phyloP scores from a whole-genome alignment of 2,888 invertebrate genomes.

The Gortyna flavago region DNA sequence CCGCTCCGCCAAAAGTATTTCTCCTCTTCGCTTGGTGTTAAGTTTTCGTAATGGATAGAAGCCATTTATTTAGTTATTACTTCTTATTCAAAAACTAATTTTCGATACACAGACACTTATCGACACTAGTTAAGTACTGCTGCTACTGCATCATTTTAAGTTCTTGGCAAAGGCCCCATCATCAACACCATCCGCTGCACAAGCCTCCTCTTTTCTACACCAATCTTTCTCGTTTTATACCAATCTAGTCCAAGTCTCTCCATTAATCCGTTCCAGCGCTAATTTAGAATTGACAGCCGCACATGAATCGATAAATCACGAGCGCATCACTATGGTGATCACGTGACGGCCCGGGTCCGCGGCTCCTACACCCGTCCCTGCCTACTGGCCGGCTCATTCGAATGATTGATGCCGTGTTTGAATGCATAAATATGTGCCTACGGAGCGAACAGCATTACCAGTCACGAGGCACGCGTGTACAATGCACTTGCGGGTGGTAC shows the following conservation, averaged over 20 bases:
- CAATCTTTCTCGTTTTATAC: background rate
- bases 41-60: background rate
- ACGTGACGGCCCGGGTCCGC: conserved; percentile 76
- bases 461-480: conserved; percentile 82
- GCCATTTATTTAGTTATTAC: background rate
- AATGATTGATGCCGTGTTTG: conserved; percentile 89
- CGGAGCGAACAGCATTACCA: conserved; percentile 71
- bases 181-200: background rate
- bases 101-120: background rate
- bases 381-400: conserved; percentile 85
- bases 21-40: background rate
- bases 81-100: background rate
- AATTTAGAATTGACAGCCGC: conserved; percentile 17
- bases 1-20: background rate
- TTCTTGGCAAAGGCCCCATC: background rate
- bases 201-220: background rate
- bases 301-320: conserved; percentile 69
- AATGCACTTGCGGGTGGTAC: conserved; percentile 65
- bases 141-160: background rate
- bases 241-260: background rate
- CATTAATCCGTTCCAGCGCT: conserved; percentile 5
- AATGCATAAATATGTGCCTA: conserved; percentile 85
- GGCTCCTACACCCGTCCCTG: conserved; percentile 71
- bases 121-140: background rate
- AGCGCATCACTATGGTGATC: conserved; percentile 75